These are phyloP conservation scores for Epizoanthus scotinus DNA, from an alignment of 92 coral and sea anemone species.

Conservation along the genomic window DNA sequence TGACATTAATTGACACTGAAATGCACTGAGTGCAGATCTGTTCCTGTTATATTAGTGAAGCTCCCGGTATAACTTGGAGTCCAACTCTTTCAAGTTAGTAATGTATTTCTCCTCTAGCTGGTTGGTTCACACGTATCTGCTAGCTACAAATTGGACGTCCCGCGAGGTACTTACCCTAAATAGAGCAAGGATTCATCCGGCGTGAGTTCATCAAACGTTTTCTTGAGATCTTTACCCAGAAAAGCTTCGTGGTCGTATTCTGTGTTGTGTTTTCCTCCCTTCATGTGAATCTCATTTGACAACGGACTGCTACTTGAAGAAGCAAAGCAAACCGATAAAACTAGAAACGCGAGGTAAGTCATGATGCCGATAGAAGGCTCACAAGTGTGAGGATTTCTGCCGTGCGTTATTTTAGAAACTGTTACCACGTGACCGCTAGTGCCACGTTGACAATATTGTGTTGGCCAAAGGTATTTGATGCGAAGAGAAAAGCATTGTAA, in stretches of 20 bases:
- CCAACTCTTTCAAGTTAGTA: too few species aligned
- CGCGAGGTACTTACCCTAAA: conserved; percentile 44
- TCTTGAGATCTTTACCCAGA: conserved; percentile 54
- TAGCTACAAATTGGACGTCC: background rate
- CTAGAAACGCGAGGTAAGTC: background rate
- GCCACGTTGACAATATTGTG: conserved; percentile 19
- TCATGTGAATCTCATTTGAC: conserved; percentile 43
- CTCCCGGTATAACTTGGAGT: too few species aligned
- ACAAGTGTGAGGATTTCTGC: background rate
- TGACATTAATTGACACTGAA: too few species aligned
- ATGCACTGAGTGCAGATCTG: too few species aligned
- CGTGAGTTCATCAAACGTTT: conserved; percentile 55
- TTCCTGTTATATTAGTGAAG: too few species aligned
- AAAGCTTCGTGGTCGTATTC: conserved; percentile 64
- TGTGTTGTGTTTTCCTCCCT: conserved; percentile 35
- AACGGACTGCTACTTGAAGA: conserved; percentile 3
- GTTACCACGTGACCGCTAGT: conserved; percentile 1
- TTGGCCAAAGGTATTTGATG: background rate
- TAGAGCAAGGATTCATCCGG: conserved; percentile 51
- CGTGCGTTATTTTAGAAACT: background rate
- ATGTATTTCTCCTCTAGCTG: too few species aligned
- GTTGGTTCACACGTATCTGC: too few species aligned
- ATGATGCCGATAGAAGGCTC: background rate
- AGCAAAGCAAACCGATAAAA: conserved; percentile 1
- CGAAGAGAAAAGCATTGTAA: too few species aligned